Percentiles rank a stretch among this genome's conserved stretches.
phyloP scores from a whole-genome alignment of 2,113 vertebrate genomes.

The Stegostoma tigrinum region DNA sequence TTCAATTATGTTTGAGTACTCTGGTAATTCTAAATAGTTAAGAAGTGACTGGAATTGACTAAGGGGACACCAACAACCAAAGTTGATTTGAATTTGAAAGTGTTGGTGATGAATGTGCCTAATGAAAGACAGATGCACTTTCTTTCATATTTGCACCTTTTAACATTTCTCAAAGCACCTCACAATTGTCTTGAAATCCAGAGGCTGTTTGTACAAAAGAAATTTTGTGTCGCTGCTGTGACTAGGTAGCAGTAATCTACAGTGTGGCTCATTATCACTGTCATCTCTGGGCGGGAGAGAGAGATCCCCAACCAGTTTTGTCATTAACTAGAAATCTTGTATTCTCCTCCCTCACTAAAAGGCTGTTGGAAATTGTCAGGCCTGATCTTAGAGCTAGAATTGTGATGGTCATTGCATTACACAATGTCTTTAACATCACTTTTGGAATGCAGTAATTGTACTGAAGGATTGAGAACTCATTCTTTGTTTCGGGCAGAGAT shows the following conservation, averaged over 20 bases:
- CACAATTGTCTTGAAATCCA: not conserved
- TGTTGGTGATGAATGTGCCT: not conserved
- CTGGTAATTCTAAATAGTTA: not conserved
- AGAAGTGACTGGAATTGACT: not conserved
- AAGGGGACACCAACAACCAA: not conserved
- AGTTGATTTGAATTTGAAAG: not conserved
- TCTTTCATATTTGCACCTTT: not conserved
- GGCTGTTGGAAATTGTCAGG: not conserved
- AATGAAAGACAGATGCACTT: not conserved
- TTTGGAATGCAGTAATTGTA: not conserved
- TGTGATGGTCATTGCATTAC: not conserved
- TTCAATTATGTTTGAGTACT: not conserved
- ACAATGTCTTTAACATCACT: not conserved
- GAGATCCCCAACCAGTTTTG: not conserved
- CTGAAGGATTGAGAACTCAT: not conserved
- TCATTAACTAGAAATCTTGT: not conserved
- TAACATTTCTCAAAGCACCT: not conserved
- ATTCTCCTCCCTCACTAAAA: not conserved
- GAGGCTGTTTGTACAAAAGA: not conserved
- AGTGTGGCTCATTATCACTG: not conserved
- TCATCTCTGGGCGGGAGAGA: not conserved
- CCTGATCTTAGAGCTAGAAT: not conserved
- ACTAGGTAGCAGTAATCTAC: not conserved
- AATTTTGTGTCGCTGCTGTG: not conserved
- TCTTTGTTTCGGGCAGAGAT: not conserved